Evolutionary conservation across 2,888 invertebrate species (phyloP).

Genomic region (Plebejus melissa): DNA sequence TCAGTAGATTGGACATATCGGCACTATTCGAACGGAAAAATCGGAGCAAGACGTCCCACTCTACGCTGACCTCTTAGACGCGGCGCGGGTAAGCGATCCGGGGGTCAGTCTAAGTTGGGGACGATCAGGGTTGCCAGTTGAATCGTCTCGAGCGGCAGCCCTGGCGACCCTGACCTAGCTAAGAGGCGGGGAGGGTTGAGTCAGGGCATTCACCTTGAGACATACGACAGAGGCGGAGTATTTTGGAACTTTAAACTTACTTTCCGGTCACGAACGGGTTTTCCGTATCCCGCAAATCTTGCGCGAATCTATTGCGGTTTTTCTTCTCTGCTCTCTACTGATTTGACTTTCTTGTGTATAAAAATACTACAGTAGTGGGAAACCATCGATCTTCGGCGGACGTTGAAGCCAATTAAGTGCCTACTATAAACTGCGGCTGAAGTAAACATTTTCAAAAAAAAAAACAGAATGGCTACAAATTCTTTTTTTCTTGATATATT

Average conservation of each 20-base stretch:
- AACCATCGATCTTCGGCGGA: too few relatives aligned
- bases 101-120: slow-evolving; percentile 52
- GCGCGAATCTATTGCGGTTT: not conserved
- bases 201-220: slow-evolving; percentile 74
- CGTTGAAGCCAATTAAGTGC: too few relatives aligned
- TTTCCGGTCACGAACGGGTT: slow-evolving; percentile 31
- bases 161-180: slow-evolving; percentile 74
- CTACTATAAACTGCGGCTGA: too few relatives aligned
- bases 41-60: slow-evolving; percentile 53
- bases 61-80: slow-evolving; percentile 41
- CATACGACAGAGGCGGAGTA: slow-evolving; percentile 52
- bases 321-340: not conserved
- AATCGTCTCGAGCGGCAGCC: slow-evolving; percentile 40
- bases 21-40: slow-evolving; percentile 74
- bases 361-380: too few relatives aligned
- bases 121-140: not conserved
- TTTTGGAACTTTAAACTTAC: slow-evolving; percentile 36
- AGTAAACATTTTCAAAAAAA: too few relatives aligned
- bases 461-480: too few relatives aligned
- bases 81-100: slow-evolving; percentile 32
- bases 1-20: slow-evolving; percentile 59
- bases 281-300: slow-evolving; percentile 25
- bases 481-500: too few relatives aligned
- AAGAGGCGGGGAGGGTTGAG: slow-evolving; percentile 70
- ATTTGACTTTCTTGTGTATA: not conserved